Conservation (phyloP, 1,140 invertebrate genomes). For the Atta colombica region DNA sequence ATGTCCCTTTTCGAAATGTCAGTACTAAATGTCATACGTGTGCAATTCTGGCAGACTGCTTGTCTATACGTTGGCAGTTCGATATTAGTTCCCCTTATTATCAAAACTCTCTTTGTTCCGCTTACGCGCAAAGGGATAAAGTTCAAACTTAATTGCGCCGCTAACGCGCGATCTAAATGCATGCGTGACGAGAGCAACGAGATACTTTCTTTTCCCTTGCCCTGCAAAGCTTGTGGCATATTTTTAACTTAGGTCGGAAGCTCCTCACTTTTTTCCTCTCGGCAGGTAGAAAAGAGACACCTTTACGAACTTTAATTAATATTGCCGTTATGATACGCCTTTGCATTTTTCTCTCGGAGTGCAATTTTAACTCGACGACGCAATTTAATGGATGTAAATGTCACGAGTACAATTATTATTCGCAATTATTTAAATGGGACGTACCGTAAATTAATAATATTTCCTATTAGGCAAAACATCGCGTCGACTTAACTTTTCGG, state of each 20-base stretch:
- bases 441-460: slow-evolving; percentile 25
- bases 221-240: slow-evolving; percentile 25
- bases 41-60: slow-evolving; percentile 40
- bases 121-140: slow-evolving; percentile 64
- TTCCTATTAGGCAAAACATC: not conserved
- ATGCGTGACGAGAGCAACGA: not conserved
- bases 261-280: not conserved
- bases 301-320: slow-evolving; percentile 52
- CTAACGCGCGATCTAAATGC: slow-evolving; percentile 41
- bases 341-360: slow-evolving; percentile 30
- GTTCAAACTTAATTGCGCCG: slow-evolving; percentile 62
- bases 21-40: slow-evolving; percentile 71
- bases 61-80: slow-evolving; percentile 22
- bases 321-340: slow-evolving; percentile 34
- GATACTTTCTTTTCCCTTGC: not conserved
- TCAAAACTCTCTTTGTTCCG: slow-evolving; percentile 63
- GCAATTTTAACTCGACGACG: slow-evolving; percentile 26
- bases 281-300: not conserved
- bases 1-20: slow-evolving; percentile 66
- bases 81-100: slow-evolving; percentile 15
- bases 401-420: slow-evolving; percentile 35
- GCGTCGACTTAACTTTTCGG: not conserved
- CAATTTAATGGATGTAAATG: slow-evolving; percentile 34
- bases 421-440: slow-evolving; percentile 36
- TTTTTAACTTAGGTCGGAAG: slow-evolving; percentile 35